Base-by-base conservation (phyloP, 2,113 vertebrate species). In the Tragelaphus strepsiceros region DNA sequence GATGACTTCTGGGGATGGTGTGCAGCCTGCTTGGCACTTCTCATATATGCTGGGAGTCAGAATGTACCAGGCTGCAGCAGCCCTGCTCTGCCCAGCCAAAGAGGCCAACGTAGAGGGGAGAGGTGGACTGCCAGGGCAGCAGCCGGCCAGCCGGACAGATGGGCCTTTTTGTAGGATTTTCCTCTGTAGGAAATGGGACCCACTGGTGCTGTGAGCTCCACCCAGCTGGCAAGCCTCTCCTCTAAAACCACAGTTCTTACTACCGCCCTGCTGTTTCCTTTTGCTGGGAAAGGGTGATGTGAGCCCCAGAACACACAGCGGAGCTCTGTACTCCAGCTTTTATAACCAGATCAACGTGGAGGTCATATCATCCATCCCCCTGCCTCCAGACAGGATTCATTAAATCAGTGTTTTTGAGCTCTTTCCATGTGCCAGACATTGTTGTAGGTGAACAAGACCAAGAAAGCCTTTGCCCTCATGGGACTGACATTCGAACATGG, bases 161-260 rank as follows among this genome's bases (percentile, higher is more conserved):
- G 39, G 90, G 85, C 30, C 58, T 91, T 95, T 96, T 93, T 58
- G 51, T 64, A 90, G n/a, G 82, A 61, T 74, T 95, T 91, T 90
- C 59, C 53, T 88, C 43, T 28, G 2, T 95, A 67, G 96, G 88
- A 96, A 98, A 90, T 49, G 81, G 85, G 82, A 97, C 82, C 90
- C 83, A 84, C 71, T 58, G 85, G 77, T 91, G n/a, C 49, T 43
- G 46, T 71, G 85, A 10, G 32, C 77, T 59, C 81, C 92, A 94
- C 85, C 88, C 96, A 59, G 81, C 46, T 96, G 95, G 94, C 51
- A 96, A 59, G 67, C 35, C 54, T 95, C 0, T 93, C 46, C 77
- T 82, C n/a, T 26, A 46, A 96, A 94, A 92, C 82, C 93, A 97
- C 89, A 97, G 54, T 58, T 91, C 81, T 93, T 30, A 32, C 82